Evolutionary conservation across 2,888 invertebrate species (phyloP).

Genomic region (Lycocerus yunnanus): DNA sequence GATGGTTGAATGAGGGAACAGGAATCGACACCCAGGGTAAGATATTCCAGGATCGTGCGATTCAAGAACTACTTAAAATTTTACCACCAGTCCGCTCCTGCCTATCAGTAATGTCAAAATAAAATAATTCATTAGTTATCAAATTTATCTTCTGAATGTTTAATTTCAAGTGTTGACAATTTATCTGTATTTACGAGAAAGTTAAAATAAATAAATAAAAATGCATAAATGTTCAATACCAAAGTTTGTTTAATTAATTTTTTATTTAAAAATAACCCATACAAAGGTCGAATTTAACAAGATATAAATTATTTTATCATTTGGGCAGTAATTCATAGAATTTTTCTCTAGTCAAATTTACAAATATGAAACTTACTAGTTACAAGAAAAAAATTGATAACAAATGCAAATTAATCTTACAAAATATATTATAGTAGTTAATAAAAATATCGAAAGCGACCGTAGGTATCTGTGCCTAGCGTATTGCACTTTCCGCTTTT

Average conservation of each 20-base stretch:
- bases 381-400: constrained; percentile 27
- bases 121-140: too few relatives aligned
- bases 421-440: constrained; percentile 7
- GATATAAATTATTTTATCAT: constrained; percentile 53
- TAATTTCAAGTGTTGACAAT: background rate
- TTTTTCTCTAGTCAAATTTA: constrained; percentile 23
- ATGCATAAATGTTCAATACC: background rate
- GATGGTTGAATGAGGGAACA: too few relatives aligned
- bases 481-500: constrained; percentile 45
- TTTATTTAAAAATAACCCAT: constrained; percentile 57
- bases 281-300: constrained; percentile 55
- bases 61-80: too few relatives aligned
- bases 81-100: too few relatives aligned
- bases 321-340: constrained; percentile 42
- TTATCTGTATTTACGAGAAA: background rate
- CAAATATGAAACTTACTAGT: constrained; percentile 31
- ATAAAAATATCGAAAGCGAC: constrained; percentile 33
- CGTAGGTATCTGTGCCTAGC: constrained; percentile 37
- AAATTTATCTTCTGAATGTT: too few relatives aligned
- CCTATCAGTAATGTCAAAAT: too few relatives aligned
- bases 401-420: constrained; percentile 29
- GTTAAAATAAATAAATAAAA: background rate
- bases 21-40: too few relatives aligned
- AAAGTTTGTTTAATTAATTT: constrained; percentile 31
- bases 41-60: too few relatives aligned